Evolutionary conservation across 2,113 vertebrate genomes (phyloP), one percentile per base, ranked within the genome.

Genomic region (Lophochroa leadbeateri): DNA sequence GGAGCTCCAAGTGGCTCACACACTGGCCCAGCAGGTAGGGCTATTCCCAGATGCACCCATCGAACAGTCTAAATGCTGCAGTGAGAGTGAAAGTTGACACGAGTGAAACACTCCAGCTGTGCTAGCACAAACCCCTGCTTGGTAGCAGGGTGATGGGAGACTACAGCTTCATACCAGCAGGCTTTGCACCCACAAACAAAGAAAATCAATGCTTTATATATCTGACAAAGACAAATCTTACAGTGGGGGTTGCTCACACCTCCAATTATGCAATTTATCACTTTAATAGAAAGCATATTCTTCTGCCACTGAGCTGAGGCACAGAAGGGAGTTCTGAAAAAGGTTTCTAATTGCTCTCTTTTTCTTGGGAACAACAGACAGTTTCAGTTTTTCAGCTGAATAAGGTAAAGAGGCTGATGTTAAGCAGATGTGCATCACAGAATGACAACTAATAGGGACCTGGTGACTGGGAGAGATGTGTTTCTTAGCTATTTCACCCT

Each of bases 201-300:
- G 92, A 95, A 94, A 93, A 96, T 76, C 72, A 92, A 94, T 77
- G 80, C 29, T 96, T 93, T 77, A 46, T 86, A 35, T 80, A 96
- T 75, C 71, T 92, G 97, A 95, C 86, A 95, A 88, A 96, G 87
- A 92, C 46, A 94, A 87, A 94, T 90, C 57, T 83, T 78, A 71
- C 72, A 75, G 70, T 27, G 46, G 82, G 63, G 58, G 67, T 92
- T 90, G 86, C 75, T 92, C 90, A 81, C 77, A 92, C 93, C 96
- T 94, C 47, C 83, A 96, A 83, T 96, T 91, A 88, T 61, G 72
- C 78, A 82, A 89, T 96, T 93, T 92, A 82, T 96, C 90, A 92
- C 84, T 84, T 90, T 96, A 96, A 96, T 86, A 80, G 85, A 82
- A 97, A 95, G 79, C 87, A 94, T 82, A 92, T 93, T 89, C 84